These are phyloP conservation scores for Anguilla megastoma DNA, from an alignment of 2,797 vertebrate genomes.

Conservation along the genomic window DNA sequence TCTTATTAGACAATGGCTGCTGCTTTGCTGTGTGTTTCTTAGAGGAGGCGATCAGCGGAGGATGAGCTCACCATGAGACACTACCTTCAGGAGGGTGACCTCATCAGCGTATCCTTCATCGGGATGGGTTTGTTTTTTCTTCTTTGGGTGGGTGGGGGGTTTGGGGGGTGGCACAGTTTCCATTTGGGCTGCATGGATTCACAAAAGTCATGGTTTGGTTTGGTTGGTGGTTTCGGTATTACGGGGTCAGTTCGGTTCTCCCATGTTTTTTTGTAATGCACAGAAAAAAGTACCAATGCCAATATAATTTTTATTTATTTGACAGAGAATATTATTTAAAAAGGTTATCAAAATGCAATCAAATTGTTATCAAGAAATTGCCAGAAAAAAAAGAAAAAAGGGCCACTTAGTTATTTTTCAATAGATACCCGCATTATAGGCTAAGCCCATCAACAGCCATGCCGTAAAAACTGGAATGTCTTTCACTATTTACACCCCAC, in stretches of 20 bases:
- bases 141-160: background rate
- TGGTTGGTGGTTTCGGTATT: no score
- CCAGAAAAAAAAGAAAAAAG: background rate
- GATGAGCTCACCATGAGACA: slow-evolving; percentile 96
- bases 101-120: slow-evolving; percentile 88
- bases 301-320: no score
- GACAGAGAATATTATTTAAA: no score
- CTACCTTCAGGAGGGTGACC: slow-evolving; percentile 93
- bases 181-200: background rate
- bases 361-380: background rate
- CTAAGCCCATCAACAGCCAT: background rate
- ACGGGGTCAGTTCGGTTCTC: no score
- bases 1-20: background rate
- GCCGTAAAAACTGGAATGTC: background rate
- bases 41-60: slow-evolving; percentile 93
- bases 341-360: background rate
- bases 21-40: slow-evolving; percentile 39
- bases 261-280: no score
- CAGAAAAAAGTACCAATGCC: no score
- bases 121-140: background rate
- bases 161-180: background rate
- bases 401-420: background rate
- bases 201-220: no score
- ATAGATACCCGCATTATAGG: background rate
- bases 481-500: background rate